phyloP scores from a whole-genome alignment of 2,797 vertebrate species.

The Parauchenoglanis ngamensis region DNA sequence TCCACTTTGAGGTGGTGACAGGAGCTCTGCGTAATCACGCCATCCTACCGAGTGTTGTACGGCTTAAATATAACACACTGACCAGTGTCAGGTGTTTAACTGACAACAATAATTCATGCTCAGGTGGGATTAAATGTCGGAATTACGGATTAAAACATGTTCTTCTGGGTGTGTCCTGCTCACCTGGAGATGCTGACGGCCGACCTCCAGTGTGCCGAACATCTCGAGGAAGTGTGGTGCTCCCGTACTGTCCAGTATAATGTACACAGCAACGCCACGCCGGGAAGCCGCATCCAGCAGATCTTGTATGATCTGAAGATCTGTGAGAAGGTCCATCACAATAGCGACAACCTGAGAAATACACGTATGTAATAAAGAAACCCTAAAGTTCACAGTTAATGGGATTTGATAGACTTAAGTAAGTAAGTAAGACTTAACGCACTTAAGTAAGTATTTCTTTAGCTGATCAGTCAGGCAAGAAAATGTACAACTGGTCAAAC shows the following conservation, averaged over 20 bases:
- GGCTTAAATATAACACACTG: neutral
- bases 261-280: constrained; percentile 85
- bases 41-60: no score
- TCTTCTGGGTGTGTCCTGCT: constrained; percentile 28
- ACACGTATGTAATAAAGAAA: neutral
- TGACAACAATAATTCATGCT: neutral
- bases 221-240: constrained; percentile 89
- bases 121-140: neutral
- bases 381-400: neutral
- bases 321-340: constrained; percentile 93
- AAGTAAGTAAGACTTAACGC: no score
- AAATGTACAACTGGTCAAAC: neutral
- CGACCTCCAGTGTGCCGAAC: constrained; percentile 83
- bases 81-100: neutral
- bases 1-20: neutral
- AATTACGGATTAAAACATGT: neutral
- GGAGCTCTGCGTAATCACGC: neutral
- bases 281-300: constrained; percentile 84
- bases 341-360: constrained; percentile 84
- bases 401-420: neutral
- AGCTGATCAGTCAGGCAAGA: neutral
- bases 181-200: constrained; percentile 81
- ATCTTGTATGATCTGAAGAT: constrained; percentile 89
- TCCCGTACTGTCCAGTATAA: constrained; percentile 81
- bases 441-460: neutral